Evolutionary conservation across 2,888 invertebrate species (phyloP).

Genomic region (Dinocampus coccinellae): DNA sequence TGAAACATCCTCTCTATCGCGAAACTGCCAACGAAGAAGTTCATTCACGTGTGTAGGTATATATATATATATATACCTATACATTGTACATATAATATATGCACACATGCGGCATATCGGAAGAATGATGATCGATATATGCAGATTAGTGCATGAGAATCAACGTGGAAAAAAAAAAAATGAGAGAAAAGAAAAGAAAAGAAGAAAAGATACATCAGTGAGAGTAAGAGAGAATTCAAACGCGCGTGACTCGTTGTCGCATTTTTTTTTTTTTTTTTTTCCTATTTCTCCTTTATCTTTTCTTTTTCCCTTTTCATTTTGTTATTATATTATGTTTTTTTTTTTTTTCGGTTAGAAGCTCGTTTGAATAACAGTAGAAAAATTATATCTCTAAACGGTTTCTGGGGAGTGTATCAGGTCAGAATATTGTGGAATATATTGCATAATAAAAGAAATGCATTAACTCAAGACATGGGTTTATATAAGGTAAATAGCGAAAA

Average conservation of each 20-base stretch:
- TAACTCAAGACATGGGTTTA: conserved; percentile 53
- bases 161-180: not conserved
- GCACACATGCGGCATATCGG: not conserved
- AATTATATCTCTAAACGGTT: conserved; percentile 70
- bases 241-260: conserved; percentile 40
- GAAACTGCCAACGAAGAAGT: conserved; percentile 25
- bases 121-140: conserved; percentile 65
- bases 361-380: conserved; percentile 68
- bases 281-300: too few relatives aligned
- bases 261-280: conserved; percentile 27
- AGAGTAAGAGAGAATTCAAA: conserved; percentile 21
- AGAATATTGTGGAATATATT: conserved; percentile 60
- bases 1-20: conserved; percentile 40
- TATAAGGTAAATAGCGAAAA: not conserved
- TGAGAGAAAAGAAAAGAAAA: too few relatives aligned
- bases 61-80: not conserved
- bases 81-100: not conserved
- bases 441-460: conserved; percentile 67
- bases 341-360: conserved; percentile 61
- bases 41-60: conserved; percentile 34
- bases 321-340: conserved; percentile 30
- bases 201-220: not conserved
- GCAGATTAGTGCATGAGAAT: conserved; percentile 56
- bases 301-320: conserved; percentile 29
- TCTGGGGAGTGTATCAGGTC: conserved; percentile 51